Evolutionary conservation across 1,140 invertebrate genomes (phyloP).

Genomic region (Plutomurus gul): DNA sequence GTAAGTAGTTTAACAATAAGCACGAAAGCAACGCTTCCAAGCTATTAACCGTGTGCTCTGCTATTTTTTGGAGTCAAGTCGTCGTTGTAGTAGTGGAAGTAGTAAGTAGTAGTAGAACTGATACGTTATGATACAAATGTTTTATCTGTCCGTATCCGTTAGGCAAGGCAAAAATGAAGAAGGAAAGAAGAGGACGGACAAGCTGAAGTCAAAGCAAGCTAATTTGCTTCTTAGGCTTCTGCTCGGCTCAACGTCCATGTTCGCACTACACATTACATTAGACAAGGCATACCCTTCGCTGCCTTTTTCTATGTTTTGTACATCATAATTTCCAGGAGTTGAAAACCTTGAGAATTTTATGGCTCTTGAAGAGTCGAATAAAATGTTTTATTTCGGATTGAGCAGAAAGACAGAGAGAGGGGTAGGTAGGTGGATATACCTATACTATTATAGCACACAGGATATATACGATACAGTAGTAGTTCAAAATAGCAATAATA

Average conservation of each 20-base stretch:
- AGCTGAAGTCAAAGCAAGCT: not conserved
- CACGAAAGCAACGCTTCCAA: too few species aligned
- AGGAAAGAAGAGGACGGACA: not conserved
- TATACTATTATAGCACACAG: too few species aligned
- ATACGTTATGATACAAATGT: not conserved
- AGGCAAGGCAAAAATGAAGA: not conserved
- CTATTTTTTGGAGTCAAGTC: not conserved
- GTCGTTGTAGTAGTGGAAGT: not conserved
- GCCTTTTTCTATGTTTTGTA: constrained; percentile 6
- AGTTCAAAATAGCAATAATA: too few species aligned
- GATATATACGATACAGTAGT: too few species aligned
- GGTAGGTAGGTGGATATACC: too few species aligned
- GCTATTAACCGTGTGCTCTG: too few species aligned
- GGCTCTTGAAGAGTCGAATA: not conserved
- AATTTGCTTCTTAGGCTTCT: not conserved
- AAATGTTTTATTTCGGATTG: constrained; percentile 20
- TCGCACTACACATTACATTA: too few species aligned
- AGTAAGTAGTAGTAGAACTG: not conserved
- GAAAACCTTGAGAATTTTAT: constrained; percentile 22
- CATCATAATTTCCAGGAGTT: constrained; percentile 21
- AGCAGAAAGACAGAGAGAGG: not conserved
- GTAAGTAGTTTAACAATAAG: too few species aligned
- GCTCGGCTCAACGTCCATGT: too few species aligned
- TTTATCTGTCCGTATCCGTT: constrained; percentile 11
- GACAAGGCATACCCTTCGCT: too few species aligned